Evolutionary conservation across 1,140 invertebrate species (phyloP), one percentile per base, ranked within the genome.

Genomic region (Drosophila bipectinata): DNA sequence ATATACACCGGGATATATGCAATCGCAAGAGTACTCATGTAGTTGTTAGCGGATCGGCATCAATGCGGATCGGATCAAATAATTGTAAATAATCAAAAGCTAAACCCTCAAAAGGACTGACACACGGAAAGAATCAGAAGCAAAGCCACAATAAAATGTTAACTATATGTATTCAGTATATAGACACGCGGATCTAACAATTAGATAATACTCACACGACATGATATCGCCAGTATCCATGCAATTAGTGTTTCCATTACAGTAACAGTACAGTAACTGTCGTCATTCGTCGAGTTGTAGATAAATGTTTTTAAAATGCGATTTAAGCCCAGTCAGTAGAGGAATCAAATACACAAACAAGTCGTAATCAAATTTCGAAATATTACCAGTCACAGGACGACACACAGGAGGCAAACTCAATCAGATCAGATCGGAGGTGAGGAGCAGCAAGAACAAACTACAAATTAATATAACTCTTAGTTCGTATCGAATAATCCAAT

Each of bases 111-210:
- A 84, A 79, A 76, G 82, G 80, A 84, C 76, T 81, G 78, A 84
- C 61, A 79, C 32, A 56, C 39, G 58, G 34, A 28, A 26, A 32
- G 14, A 62, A 49, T 32, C 37, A 67, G 68, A 48, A 54, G 21
- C 8, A 78, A 63, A 72, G 79, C 60, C 59, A 67, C 57, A 72
- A 85, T 66, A 60, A 84, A 61, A 78, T 85, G 82, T 85, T 85
- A 85, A 85, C 82, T 85, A 85, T 78, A 81, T 81, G 74, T 87
- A 85, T 79, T 84, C 63, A 77, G 77, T 78, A 79, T 71, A 80
- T 60, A 61, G 80, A 77, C 63, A 87, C 67, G 67, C 76, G 75
- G 82, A 75, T 75, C 85, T 21, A 18, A 8, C 41, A 45, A 18
- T 44, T 85, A 84, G 77, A 75, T 57, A 79, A 73, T 77, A 44